phyloP scores from a whole-genome alignment of 1,140 invertebrate species.

The Drosophila pseudoobscura region DNA sequence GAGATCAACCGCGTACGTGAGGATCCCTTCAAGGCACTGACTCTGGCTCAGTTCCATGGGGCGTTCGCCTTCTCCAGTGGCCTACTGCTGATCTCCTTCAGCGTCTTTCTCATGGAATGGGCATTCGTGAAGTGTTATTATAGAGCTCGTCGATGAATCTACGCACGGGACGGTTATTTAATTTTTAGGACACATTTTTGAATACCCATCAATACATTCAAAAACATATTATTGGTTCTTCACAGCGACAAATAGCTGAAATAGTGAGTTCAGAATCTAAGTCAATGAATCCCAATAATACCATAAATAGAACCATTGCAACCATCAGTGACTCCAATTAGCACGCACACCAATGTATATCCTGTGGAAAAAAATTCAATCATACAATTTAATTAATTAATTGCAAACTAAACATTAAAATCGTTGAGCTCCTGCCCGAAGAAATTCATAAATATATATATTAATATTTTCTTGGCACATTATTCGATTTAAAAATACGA shows the following conservation, averaged over 20 bases:
- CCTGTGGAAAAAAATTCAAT: constrained; percentile 16
- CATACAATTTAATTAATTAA: constrained; percentile 23
- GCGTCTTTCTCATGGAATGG: constrained; percentile 54
- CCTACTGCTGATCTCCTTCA: constrained; percentile 41
- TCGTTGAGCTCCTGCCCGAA: constrained; percentile 5
- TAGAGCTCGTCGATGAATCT: not conserved
- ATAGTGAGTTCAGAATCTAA: no score
- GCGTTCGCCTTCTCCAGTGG: constrained; percentile 55
- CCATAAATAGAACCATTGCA: no score
- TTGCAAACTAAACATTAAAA: constrained; percentile 37
- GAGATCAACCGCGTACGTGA: constrained; percentile 57
- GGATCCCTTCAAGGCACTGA: constrained; percentile 64
- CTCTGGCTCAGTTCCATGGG: constrained; percentile 56
- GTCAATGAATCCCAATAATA: no score
- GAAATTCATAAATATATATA: constrained; percentile 45
- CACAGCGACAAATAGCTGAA: no score
- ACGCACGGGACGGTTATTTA: not conserved
- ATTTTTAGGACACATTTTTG: no score
- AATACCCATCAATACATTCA: not conserved
- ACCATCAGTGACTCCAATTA: no score
- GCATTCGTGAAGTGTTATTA: not conserved
- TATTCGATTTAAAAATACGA: constrained; percentile 80
- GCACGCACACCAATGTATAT: constrained; percentile 25
- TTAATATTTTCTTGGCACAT: constrained; percentile 76
- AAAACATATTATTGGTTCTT: no score